phyloP scores from a whole-genome alignment of 92 coral and sea anemone genomes.

The Montipora capitata region DNA sequence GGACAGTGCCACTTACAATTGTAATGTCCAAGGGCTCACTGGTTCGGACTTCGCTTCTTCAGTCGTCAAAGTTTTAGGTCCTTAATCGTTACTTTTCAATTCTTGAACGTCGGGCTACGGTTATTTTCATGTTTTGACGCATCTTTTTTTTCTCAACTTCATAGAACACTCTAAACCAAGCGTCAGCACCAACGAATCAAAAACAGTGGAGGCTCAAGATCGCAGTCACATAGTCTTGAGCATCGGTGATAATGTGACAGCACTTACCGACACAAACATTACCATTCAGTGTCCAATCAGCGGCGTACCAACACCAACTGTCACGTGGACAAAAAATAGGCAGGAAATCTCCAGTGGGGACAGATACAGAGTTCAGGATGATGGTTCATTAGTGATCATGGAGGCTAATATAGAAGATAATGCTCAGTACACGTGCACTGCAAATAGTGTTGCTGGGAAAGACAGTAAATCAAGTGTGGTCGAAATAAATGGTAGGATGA shows the following conservation, averaged over 20 bases:
- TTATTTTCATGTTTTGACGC: no score
- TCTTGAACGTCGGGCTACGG: no score
- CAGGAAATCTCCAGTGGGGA: conserved; percentile 33
- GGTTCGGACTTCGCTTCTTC: conserved; percentile 69
- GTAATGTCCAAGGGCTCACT: conserved; percentile 37
- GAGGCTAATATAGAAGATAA: conserved; percentile 67
- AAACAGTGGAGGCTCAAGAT: conserved; percentile 28
- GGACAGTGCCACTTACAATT: conserved; percentile 61
- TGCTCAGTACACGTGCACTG: conserved; percentile 76
- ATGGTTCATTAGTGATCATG: conserved; percentile 68
- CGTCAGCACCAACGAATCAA: conserved; percentile 19
- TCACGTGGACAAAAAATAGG: conserved; percentile 77
- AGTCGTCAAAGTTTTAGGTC: conserved; percentile 40
- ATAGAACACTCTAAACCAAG: conserved; percentile 48
- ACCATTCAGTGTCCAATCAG: conserved; percentile 69
- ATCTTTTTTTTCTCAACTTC: background rate
- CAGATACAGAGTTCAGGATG: conserved; percentile 40
- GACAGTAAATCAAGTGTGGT: conserved; percentile 68
- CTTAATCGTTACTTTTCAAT: no score
- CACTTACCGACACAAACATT: conserved; percentile 60
- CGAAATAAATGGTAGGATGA: conserved; percentile 56
- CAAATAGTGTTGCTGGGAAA: conserved; percentile 76
- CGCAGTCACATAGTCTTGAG: conserved; percentile 42
- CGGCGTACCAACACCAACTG: conserved; percentile 72
- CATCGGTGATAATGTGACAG: conserved; percentile 75